Percentiles rank a stretch among this genome's conserved stretches.
Conservation (phyloP, 2,888 invertebrate species). For the Calliscelio sp. region DNA sequence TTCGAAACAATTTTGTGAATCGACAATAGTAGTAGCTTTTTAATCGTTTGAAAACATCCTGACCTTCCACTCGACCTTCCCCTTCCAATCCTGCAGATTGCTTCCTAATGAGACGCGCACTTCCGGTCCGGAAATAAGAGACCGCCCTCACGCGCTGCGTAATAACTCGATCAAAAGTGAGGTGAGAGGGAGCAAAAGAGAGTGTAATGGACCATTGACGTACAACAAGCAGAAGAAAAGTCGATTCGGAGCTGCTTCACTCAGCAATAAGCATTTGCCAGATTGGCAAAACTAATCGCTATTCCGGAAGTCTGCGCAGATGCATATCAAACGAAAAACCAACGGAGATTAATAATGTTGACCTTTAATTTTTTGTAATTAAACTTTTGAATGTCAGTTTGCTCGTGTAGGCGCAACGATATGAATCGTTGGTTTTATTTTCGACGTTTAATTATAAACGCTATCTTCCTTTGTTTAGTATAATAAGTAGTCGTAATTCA, state of each 20-base stretch:
- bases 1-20: too few species aligned
- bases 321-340: slow-evolving; percentile 22
- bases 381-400: neutral
- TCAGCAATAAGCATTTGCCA: slow-evolving; percentile 17
- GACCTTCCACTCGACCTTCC: too few species aligned
- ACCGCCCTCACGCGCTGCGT: slow-evolving; percentile 55
- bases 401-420: neutral
- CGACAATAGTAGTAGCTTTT: too few species aligned
- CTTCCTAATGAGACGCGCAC: too few species aligned
- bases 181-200: slow-evolving; percentile 48
- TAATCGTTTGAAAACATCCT: too few species aligned
- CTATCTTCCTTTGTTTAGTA: too few species aligned
- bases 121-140: too few species aligned
- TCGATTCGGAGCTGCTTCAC: slow-evolving; percentile 24
- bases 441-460: too few species aligned
- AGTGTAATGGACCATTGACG: slow-evolving; percentile 48
- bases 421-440: too few species aligned
- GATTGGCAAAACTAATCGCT: slow-evolving; percentile 38
- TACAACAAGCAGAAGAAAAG: slow-evolving; percentile 53
- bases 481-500: too few species aligned
- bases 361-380: neutral
- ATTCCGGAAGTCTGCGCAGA: slow-evolving; percentile 32
- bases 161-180: slow-evolving; percentile 47
- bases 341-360: slow-evolving; percentile 2
- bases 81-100: too few species aligned